Percentiles rank a stretch among this genome's conserved stretches.
Conservation (phyloP, 1,140 invertebrate genomes). For the Nilaparvata lugens region DNA sequence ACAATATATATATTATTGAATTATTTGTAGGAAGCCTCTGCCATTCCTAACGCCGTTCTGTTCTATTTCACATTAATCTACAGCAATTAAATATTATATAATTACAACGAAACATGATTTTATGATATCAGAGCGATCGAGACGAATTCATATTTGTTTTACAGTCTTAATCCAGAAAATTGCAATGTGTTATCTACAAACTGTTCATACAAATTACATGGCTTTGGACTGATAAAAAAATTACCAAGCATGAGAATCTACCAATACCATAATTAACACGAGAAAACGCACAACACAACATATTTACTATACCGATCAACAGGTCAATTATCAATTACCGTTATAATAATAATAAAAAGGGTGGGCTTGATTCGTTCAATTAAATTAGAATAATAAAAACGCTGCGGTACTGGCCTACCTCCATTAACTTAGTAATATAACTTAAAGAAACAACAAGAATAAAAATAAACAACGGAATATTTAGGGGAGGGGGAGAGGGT, state of each 20-base stretch:
- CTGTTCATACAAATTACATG: slow-evolving; percentile 1
- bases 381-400: slow-evolving; percentile 3
- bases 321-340: slow-evolving; percentile 10
- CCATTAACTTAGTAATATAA: slow-evolving; percentile 7
- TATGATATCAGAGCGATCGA: no score
- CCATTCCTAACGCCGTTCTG: no score
- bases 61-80: no score
- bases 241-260: slow-evolving; percentile 21
- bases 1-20: no score
- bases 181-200: not conserved
- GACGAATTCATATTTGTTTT: no score
- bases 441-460: slow-evolving; percentile 8
- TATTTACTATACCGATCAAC: not conserved
- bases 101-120: no score
- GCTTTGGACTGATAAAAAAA: slow-evolving; percentile 10
- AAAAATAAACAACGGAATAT: slow-evolving; percentile 13
- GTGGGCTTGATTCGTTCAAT: slow-evolving; percentile 11
- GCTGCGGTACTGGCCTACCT: slow-evolving; percentile 15
- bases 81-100: no score
- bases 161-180: not conserved
- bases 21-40: no score
- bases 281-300: not conserved
- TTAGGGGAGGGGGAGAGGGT: slow-evolving; percentile 8
- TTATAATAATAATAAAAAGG: slow-evolving; percentile 10
- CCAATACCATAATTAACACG: slow-evolving; percentile 21